A percentile compares a stretch with the other conserved stretches of the same genome.
Conservation (phyloP, 2,888 invertebrate species). For the Sarcophaga subvicina region DNA sequence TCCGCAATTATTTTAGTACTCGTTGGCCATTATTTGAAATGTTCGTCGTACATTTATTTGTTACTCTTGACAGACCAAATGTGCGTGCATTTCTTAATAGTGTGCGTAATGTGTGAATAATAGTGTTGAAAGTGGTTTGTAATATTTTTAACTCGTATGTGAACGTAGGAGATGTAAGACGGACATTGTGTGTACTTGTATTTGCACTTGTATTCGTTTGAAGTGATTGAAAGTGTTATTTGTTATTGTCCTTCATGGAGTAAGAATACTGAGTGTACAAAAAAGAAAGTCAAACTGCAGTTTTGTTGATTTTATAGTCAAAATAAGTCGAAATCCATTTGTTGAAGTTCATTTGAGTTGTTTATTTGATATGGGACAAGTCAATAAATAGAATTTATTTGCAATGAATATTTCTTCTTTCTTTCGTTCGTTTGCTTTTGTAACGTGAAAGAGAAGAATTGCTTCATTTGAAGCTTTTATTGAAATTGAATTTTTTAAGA, state of each 20-base stretch:
- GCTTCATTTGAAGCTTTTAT: too few species aligned
- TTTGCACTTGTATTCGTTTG: neutral
- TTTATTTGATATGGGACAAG: slow-evolving; percentile 26
- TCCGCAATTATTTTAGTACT: slow-evolving; percentile 58
- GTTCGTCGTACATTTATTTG: slow-evolving; percentile 26
- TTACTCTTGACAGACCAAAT: slow-evolving; percentile 50
- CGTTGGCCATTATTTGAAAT: slow-evolving; percentile 25
- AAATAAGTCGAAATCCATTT: slow-evolving; percentile 16
- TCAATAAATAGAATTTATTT: slow-evolving; percentile 63
- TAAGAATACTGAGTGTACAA: slow-evolving; percentile 1
- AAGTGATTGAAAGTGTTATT: slow-evolving; percentile 25
- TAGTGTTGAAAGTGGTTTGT: neutral
- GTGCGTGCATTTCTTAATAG: slow-evolving; percentile 58
- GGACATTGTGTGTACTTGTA: neutral
- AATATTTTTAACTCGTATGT: neutral
- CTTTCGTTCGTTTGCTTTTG: too few species aligned
- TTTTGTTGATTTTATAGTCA: slow-evolving; percentile 48
- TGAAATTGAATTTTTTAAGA: too few species aligned
- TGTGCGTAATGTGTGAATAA: slow-evolving; percentile 55
- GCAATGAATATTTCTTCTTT: slow-evolving; percentile 2
- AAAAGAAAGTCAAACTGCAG: slow-evolving; percentile 24
- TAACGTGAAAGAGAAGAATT: too few species aligned
- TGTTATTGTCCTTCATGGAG: neutral
- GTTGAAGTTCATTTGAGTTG: slow-evolving; percentile 15
- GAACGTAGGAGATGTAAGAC: neutral